Base-by-base conservation (phyloP, 2,888 invertebrate species). In the Hybos culiciformis region DNA sequence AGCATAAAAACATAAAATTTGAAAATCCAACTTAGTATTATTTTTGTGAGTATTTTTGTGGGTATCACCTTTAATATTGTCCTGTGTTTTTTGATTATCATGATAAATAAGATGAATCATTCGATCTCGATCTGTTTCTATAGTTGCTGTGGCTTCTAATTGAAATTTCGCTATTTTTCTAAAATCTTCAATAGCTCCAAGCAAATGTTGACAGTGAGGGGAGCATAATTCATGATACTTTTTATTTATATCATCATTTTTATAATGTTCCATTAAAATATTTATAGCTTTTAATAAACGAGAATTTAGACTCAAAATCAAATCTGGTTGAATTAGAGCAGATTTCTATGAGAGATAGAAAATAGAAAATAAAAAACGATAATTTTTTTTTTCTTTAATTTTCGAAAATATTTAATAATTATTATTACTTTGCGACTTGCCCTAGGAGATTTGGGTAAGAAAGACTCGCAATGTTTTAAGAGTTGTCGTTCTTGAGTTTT, bases 91-190 rank as follows among this genome's bases (percentile, higher is more conserved):
- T 36, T 53, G 50, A 46, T 53, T 54, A 41, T 54, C 51, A 46
- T 53, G 52, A 41, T 43, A 51, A n/a, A 54, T 42, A 36, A 51
- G 45, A 45, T 55, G 53, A 12, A 54, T 45, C 26, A 44, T 44
- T 42, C 51, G 54, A 39, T 55, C 54, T 19, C 48, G 52, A 12
- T 39, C 42, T 24, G 54, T 39, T 46, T 54, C 54, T 2, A 48
- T 46, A 23, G 48, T 40, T 1, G 54, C 54, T 1, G 52, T 49
- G 24, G 51, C 53, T n/a, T 46, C 48, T 5, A 55, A 39, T 9
- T 52, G 48, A n/a, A 48, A 42, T 15, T 52, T 49, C 5, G 51
- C 47, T 18, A 53, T 49, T 9, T 26, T 44, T 23, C 47, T 43
- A 23, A 54, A 32, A 5, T 51, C 26, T 17, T 48, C 39, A 33